Percentiles rank a stretch among this genome's conserved stretches.
phyloP scores from a whole-genome alignment of 2,888 invertebrate species.

The Mesorhabditis belari region DNA sequence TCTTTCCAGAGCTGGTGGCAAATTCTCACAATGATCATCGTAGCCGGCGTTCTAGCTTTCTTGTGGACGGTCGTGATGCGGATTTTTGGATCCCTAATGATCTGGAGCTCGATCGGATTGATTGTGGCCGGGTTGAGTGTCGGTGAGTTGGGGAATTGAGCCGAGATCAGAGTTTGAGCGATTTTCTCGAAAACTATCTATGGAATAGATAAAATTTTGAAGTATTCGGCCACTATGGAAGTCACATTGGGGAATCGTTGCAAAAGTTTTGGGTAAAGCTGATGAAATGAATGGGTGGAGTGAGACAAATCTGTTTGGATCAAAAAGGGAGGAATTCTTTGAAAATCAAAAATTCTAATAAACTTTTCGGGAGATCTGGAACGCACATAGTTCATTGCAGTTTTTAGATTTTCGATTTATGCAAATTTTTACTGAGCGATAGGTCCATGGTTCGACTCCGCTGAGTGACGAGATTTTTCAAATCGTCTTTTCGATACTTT shows the following conservation, averaged over 20 bases:
- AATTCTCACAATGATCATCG: constrained; percentile 57
- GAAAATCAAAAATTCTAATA: no score
- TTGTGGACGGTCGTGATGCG: constrained; percentile 80
- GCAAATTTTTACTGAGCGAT: no score
- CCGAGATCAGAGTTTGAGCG: no score
- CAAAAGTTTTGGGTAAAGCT: constrained; percentile 61
- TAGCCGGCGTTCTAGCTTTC: constrained; percentile 72
- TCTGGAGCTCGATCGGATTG: constrained; percentile 77
- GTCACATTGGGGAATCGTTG: constrained; percentile 66
- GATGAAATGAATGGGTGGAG: not conserved
- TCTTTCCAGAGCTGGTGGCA: constrained; percentile 44
- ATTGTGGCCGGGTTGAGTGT: constrained; percentile 67
- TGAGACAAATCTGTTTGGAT: no score
- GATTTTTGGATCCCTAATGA: constrained; percentile 77
- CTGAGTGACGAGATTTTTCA: no score
- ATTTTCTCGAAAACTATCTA: constrained; percentile 79
- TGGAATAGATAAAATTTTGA: constrained; percentile 77
- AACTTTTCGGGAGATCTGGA: no score
- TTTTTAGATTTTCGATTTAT: no score
- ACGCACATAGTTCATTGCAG: no score
- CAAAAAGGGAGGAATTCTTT: no score
- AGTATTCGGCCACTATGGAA: constrained; percentile 78
- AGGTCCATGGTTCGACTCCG: no score
- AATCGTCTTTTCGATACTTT: no score
- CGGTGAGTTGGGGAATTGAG: constrained; percentile 55